These are phyloP conservation scores for Phasianus colchicus DNA, from an alignment of 2,113 vertebrate genomes.

Conservation along the genomic window DNA sequence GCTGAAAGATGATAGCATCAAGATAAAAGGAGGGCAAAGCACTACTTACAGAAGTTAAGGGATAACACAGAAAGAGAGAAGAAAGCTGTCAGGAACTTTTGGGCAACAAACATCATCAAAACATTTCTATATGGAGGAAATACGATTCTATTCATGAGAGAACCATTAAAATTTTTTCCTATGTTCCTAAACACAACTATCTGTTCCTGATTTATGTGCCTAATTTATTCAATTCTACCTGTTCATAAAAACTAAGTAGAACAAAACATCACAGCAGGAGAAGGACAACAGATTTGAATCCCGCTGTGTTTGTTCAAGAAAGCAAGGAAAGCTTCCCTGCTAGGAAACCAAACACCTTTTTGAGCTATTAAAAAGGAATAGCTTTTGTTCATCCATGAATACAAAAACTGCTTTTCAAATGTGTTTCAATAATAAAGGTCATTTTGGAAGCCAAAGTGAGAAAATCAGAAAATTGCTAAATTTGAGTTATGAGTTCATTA, in stretches of 20 bases:
- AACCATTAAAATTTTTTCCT: neutral
- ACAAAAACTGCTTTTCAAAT: conserved; percentile 49
- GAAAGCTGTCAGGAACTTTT: conserved; percentile 53
- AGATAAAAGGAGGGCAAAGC: conserved; percentile 64
- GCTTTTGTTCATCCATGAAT: conserved; percentile 31
- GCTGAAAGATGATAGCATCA: conserved; percentile 82
- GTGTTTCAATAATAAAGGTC: conserved; percentile 44
- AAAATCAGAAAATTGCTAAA: neutral
- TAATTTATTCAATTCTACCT: conserved; percentile 68
- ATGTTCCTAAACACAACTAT: neutral
- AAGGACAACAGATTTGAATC: conserved; percentile 71
- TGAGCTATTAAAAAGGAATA: conserved; percentile 57
- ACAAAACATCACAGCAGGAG: conserved; percentile 76
- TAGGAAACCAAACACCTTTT: conserved; percentile 67
- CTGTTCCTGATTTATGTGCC: conserved; percentile 35
- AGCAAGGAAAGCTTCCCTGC: conserved; percentile 67
- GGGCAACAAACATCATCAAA: conserved; percentile 38
- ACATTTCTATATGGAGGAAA: conserved; percentile 5
- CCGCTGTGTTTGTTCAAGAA: conserved; percentile 72
- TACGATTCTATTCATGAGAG: neutral
- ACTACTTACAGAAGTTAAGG: conserved; percentile 48
- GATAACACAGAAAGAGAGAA: conserved; percentile 63
- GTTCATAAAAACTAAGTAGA: conserved; percentile 61
- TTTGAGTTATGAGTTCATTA: neutral
- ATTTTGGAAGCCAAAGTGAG: neutral